phyloP scores from a whole-genome alignment of 92 coral and sea anemone genomes.

The Siderastrea siderea region DNA sequence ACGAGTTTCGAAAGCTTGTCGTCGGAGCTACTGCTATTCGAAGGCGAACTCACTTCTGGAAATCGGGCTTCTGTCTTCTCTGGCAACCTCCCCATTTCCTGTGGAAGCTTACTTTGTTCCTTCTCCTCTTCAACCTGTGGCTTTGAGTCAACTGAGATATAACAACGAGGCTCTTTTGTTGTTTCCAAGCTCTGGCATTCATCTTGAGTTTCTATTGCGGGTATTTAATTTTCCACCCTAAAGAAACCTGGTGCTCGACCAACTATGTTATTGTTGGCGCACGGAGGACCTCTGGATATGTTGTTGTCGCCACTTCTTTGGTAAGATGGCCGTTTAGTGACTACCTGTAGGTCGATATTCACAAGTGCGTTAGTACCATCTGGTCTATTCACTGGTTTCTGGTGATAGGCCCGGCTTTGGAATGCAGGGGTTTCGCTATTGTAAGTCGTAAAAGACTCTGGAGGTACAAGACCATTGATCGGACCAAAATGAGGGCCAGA shows the following conservation, averaged over 20 bases:
- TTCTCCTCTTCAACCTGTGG: background rate
- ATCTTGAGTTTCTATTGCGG: background rate
- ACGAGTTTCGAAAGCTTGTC: background rate
- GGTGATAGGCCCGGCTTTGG: background rate
- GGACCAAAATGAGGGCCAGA: background rate
- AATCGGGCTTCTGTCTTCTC: background rate
- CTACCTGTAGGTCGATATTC: background rate
- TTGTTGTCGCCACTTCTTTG: background rate
- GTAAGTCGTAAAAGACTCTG: background rate
- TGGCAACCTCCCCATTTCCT: background rate
- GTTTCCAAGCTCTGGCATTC: background rate
- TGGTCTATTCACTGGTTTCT: background rate
- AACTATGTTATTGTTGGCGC: too few relatives aligned
- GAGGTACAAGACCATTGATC: background rate
- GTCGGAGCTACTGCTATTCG: background rate
- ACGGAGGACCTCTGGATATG: background rate
- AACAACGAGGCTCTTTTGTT: background rate
- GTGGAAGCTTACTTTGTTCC: background rate
- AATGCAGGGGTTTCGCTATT: background rate
- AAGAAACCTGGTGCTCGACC: background rate
- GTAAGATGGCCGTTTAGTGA: background rate
- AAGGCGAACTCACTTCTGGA: background rate
- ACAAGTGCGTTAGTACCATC: background rate
- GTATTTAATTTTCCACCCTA: background rate
- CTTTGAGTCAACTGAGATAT: constrained; percentile 5